These are phyloP conservation scores for Drosophila neotestacea DNA, from an alignment of 2,888 invertebrate genomes.

Conservation along the genomic window DNA sequence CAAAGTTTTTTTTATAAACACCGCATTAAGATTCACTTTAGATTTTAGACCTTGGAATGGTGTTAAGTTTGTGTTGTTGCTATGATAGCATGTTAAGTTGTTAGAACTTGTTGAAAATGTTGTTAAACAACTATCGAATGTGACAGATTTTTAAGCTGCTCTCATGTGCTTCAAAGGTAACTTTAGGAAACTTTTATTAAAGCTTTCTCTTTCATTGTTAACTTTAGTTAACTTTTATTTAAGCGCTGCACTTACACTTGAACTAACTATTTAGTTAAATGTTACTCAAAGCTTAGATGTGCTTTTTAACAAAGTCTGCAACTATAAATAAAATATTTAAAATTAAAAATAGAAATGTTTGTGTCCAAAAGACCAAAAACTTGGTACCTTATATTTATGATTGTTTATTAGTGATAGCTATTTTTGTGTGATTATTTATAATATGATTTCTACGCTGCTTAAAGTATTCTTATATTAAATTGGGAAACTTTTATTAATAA, in stretches of 20 bases:
- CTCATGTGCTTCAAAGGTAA: not conserved
- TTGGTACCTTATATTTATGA: too few relatives aligned
- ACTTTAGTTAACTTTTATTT: not conserved
- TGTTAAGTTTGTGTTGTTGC: not conserved
- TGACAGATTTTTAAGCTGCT: not conserved
- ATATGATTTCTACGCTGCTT: too few relatives aligned
- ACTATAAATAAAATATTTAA: too few relatives aligned
- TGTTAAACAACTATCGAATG: not conserved
- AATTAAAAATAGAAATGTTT: too few relatives aligned
- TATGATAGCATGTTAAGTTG: not conserved
- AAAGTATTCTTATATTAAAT: too few relatives aligned
- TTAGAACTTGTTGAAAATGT: slow-evolving; percentile 1
- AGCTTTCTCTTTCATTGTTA: not conserved
- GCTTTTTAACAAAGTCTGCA: not conserved
- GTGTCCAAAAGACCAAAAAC: too few relatives aligned
- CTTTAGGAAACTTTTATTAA: not conserved
- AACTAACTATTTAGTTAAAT: not conserved
- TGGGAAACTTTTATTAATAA: too few relatives aligned
- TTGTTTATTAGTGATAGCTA: too few relatives aligned
- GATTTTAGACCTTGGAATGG: slow-evolving; percentile 1
- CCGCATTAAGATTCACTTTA: slow-evolving; percentile 27
- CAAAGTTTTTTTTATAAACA: too few relatives aligned
- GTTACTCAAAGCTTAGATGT: not conserved
- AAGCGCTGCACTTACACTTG: not conserved
- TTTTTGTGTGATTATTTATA: too few relatives aligned